Evolutionary conservation across 2,113 vertebrate species (phyloP).

Genomic region (Hemiprocne comata): DNA sequence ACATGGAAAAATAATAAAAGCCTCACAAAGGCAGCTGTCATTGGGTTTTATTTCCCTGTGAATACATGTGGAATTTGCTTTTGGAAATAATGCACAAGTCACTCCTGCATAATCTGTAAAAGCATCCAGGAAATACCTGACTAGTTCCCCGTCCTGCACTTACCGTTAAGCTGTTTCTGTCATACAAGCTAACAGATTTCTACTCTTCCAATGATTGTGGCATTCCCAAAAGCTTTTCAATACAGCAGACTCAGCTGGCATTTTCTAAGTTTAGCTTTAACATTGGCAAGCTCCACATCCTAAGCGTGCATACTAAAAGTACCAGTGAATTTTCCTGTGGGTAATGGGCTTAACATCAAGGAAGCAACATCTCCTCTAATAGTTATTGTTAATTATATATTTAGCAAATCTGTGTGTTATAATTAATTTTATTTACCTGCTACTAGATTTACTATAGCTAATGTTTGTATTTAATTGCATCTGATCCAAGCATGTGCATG

Average conservation of each 20-base stretch:
- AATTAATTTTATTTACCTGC: neutral
- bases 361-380: neutral
- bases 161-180: neutral
- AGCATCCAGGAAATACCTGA: neutral
- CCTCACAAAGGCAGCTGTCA: neutral
- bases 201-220: neutral
- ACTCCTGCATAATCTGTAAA: neutral
- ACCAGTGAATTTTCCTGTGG: neutral
- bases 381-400: neutral
- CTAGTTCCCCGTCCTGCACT: neutral
- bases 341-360: neutral
- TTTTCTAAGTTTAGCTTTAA: neutral
- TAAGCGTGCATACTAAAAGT: neutral
- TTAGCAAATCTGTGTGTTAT: neutral
- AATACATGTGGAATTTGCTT: neutral
- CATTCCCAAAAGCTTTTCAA: neutral
- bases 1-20: neutral
- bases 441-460: neutral
- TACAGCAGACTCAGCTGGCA: neutral
- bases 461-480: neutral
- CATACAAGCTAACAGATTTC: neutral
- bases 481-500: neutral
- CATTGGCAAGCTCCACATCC: neutral
- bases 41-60: neutral
- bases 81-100: neutral